A percentile compares a stretch with the other conserved stretches of the same genome.
Evolutionary conservation across 2,113 vertebrate species (phyloP).

Genomic region (Ictidomys tridecemlineatus): DNA sequence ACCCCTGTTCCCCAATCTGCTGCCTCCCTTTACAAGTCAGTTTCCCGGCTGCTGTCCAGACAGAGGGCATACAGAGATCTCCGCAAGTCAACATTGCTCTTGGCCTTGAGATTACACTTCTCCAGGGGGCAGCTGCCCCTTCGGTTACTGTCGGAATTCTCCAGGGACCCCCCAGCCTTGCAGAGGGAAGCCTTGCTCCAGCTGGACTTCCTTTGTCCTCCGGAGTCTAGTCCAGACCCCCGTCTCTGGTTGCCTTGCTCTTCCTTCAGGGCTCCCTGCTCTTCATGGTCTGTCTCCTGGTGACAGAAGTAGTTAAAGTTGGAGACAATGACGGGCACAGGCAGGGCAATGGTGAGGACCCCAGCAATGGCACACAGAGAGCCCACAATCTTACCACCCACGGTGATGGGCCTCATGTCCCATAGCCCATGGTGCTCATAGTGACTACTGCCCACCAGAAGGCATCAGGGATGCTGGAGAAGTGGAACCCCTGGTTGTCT

Average conservation of each 20-base stretch:
- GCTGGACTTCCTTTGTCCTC: conserved; percentile 88
- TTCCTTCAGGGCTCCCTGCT: conserved; percentile 93
- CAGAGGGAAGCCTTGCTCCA: conserved; percentile 88
- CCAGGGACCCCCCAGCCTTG: conserved; percentile 89
- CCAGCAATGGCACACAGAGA: conserved; percentile 97
- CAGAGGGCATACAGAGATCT: conserved; percentile 96
- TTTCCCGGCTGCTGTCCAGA: conserved; percentile 93
- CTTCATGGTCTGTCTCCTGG: conserved; percentile 95
- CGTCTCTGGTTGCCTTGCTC: conserved; percentile 87
- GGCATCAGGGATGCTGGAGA: conserved; percentile 98
- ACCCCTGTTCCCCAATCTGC: not conserved
- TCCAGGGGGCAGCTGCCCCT: conserved; percentile 86
- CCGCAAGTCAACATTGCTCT: conserved; percentile 94
- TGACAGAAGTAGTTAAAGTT: conserved; percentile 99
- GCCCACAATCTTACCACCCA: conserved; percentile 97
- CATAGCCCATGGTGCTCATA: conserved; percentile 98
- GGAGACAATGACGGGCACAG: conserved; percentile 97
- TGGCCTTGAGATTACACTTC: conserved; percentile 94
- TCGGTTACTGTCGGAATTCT: conserved; percentile 87
- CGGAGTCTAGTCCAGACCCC: conserved; percentile 73
- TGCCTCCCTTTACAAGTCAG: conserved; percentile 90
- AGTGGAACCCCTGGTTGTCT: conserved; percentile 95
- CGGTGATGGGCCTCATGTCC: conserved; percentile 97
- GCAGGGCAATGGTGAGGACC: conserved; percentile 97
- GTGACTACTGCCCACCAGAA: conserved; percentile 99